Base-by-base conservation (phyloP, 2,797 vertebrate genomes). In the Acestrorhynchus altus region DNA sequence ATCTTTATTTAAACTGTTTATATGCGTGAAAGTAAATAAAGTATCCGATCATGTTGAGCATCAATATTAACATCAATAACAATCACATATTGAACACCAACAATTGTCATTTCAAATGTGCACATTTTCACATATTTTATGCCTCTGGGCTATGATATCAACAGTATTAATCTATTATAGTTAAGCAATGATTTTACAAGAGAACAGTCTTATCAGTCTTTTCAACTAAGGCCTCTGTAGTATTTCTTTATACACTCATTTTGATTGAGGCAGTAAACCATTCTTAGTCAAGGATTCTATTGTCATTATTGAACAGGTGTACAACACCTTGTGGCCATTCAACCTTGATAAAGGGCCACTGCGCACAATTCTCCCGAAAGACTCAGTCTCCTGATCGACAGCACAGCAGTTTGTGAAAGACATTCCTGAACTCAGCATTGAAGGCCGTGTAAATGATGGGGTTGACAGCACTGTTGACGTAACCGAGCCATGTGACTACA, bases 371-470 rank as follows among this genome's bases (percentile, higher is more conserved):
- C 4, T 20, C 2, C 4, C 39, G 49, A 28, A 20, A 15, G 10
- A 57, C 18, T 26, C 12, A 52, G 10, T 57, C 28, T 89, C 78
- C 91, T 4, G 84, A 83, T 64, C 80, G 83, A 74, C 91, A 92
- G 84, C 88, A 91, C 73, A 94, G 85, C 31, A 93, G 85, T 83
- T 91, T 93, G 77, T 93, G 89, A 89, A 94, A 93, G 66, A 93
- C 91, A 0, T 87, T 92, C 71, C 93, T 89, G 86, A 94, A 94
- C 82, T 94, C 93, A 0, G 86, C 72, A 8, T 94, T 94, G 79
- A 94, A 94, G 52, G 87, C 89, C 0, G 93, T 94, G 88, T 94
- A 94, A 82, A 94, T 94, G 65, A 94, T 91, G 7, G 92, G 93
- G 83, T 94, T 94, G 52, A 94, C 83, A 0, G 92, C 92, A 3